phyloP scores from a whole-genome alignment of 2,113 vertebrate species.

The Bos indicus region DNA sequence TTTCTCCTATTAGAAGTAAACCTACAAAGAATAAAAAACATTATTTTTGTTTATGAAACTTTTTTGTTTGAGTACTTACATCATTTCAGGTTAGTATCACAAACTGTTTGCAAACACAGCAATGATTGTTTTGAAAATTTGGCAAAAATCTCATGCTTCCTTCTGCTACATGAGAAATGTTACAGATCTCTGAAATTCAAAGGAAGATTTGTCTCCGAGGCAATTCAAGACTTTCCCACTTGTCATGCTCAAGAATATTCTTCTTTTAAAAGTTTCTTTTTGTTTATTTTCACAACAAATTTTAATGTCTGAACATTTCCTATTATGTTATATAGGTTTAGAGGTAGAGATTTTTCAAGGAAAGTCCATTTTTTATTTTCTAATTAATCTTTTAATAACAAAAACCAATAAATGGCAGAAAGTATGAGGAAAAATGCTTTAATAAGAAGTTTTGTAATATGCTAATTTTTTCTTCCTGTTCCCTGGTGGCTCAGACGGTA shows the following conservation, averaged over 20 bases:
- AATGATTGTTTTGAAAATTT: neutral
- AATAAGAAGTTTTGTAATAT: neutral
- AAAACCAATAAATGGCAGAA: neutral
- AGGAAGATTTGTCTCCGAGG: neutral
- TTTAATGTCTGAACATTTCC: neutral
- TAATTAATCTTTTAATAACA: neutral
- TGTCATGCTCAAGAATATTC: neutral
- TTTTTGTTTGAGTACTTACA: neutral
- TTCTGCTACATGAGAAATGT: neutral
- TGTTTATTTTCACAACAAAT: neutral
- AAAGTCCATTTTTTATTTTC: neutral
- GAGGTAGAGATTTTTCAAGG: neutral
- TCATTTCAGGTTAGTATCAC: neutral
- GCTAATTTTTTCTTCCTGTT: neutral
- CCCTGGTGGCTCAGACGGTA: too few species aligned
- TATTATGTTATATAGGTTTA: neutral
- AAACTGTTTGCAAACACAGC: neutral
- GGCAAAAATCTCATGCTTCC: neutral
- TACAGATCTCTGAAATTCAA: neutral
- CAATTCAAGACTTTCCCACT: neutral
- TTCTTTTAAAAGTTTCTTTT: neutral
- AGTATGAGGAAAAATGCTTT: neutral
- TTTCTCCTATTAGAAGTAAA: neutral
- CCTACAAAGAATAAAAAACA: neutral
- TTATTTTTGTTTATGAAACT: neutral